Evolutionary conservation across 2,113 vertebrate species (phyloP).

Genomic region (Nesoenas mayeri): DNA sequence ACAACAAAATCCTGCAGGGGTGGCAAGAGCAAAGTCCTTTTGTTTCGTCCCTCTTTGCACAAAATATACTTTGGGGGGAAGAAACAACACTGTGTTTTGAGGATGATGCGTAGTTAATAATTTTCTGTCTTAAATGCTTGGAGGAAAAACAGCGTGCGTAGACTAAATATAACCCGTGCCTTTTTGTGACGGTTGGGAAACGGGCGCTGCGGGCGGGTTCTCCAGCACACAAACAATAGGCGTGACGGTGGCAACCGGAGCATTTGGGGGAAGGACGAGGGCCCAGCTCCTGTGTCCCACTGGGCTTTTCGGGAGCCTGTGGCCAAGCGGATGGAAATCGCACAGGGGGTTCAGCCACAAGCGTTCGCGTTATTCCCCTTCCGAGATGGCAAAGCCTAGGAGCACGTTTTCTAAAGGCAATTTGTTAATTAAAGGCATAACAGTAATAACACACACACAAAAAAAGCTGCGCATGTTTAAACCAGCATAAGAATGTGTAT

Average conservation of each 20-base stretch:
- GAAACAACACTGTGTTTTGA: not conserved
- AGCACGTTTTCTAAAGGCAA: not conserved
- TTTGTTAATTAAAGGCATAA: conserved; percentile 8
- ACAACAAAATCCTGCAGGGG: not conserved
- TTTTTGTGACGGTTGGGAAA: not conserved
- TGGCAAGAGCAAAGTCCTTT: not conserved
- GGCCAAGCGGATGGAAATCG: rapidly evolving
- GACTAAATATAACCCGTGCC: conserved; percentile 15
- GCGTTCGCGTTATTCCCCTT: not conserved
- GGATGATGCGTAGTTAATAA: not conserved
- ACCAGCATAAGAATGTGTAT: conserved; percentile 28
- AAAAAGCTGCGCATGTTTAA: not conserved
- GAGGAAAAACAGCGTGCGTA: not conserved
- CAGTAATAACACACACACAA: not conserved
- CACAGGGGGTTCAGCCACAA: not conserved
- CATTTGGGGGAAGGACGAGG: not conserved
- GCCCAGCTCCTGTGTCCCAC: rapidly evolving
- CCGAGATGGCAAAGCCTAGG: not conserved
- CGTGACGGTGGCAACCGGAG: not conserved
- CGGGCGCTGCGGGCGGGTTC: not conserved
- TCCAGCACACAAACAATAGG: not conserved
- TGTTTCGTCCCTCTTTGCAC: not conserved
- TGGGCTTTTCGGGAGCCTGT: not conserved
- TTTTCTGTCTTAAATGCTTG: not conserved
- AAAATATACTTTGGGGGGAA: not conserved